These are phyloP conservation scores for Ficedula albicollis DNA, from an alignment of 2,797 vertebrate genomes.

Conservation along the genomic window DNA sequence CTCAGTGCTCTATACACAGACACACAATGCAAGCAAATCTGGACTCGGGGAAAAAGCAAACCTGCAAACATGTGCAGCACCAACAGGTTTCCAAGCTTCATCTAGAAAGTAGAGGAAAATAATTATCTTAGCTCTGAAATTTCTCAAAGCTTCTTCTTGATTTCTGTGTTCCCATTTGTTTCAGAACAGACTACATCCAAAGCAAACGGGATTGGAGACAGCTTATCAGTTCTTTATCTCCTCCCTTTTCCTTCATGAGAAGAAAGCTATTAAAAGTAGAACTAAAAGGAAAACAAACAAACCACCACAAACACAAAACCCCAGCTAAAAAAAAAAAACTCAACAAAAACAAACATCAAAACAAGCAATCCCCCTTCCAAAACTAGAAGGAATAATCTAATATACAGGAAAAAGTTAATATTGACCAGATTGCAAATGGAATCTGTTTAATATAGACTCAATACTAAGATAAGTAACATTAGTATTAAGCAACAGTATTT, in stretches of 20 bases:
- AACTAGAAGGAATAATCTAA: neutral
- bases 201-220: neutral
- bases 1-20: neutral
- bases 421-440: neutral
- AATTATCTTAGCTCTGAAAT: neutral
- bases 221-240: neutral
- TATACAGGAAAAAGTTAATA: neutral
- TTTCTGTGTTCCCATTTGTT: neutral
- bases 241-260: neutral
- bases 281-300: neutral
- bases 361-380: neutral
- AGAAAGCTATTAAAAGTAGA: neutral
- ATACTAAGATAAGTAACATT: neutral
- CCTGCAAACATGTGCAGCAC: neutral
- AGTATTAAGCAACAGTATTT: neutral
- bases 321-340: neutral
- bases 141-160: neutral
- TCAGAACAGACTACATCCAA: neutral
- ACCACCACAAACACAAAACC: neutral
- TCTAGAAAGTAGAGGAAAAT: neutral
- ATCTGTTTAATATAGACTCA: neutral
- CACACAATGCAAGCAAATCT: rapidly evolving
- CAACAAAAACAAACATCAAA: neutral
- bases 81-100: neutral
- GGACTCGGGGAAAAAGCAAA: neutral